Evolutionary conservation across 2,888 invertebrate genomes (phyloP).

Genomic region (Hyles lineata): DNA sequence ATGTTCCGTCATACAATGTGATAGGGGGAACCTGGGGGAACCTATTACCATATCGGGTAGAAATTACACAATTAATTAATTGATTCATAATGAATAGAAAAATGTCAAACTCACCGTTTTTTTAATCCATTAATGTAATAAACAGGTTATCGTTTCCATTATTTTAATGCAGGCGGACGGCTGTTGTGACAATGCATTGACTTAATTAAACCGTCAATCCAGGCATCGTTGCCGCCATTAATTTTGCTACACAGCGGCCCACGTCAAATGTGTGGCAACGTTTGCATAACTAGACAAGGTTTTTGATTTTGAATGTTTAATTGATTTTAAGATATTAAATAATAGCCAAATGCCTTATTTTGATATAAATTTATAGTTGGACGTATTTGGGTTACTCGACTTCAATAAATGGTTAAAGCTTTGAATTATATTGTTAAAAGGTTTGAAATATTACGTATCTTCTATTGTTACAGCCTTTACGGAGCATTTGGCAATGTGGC

Average conservation of each 20-base stretch:
- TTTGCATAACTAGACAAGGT: background rate
- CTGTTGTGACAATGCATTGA: conserved; percentile 26
- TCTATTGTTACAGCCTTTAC: too few species aligned
- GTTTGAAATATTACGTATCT: too few species aligned
- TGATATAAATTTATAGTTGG: too few species aligned
- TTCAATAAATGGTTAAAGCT: too few species aligned
- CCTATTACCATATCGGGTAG: too few species aligned
- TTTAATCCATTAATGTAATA: conserved; percentile 24
- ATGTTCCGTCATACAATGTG: too few species aligned
- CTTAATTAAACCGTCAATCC: conserved; percentile 24
- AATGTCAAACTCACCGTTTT: background rate
- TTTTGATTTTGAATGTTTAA: background rate
- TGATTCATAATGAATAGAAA: background rate
- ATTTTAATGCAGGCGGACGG: conserved; percentile 15
- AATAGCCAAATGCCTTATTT: background rate
- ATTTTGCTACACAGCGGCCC: background rate
- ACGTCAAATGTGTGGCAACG: background rate
- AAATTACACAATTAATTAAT: too few species aligned
- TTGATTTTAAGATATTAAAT: background rate
- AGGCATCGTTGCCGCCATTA: conserved; percentile 13
- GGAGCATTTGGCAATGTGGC: too few species aligned
- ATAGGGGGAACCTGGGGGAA: too few species aligned
- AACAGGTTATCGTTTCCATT: conserved; percentile 23
- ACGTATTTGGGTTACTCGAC: too few species aligned
- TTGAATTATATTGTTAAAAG: too few species aligned